A percentile compares a stretch with the other conserved stretches of the same genome.
phyloP scores from a whole-genome alignment of 2,797 vertebrate species.

The Micropoecilia bifurca region DNA sequence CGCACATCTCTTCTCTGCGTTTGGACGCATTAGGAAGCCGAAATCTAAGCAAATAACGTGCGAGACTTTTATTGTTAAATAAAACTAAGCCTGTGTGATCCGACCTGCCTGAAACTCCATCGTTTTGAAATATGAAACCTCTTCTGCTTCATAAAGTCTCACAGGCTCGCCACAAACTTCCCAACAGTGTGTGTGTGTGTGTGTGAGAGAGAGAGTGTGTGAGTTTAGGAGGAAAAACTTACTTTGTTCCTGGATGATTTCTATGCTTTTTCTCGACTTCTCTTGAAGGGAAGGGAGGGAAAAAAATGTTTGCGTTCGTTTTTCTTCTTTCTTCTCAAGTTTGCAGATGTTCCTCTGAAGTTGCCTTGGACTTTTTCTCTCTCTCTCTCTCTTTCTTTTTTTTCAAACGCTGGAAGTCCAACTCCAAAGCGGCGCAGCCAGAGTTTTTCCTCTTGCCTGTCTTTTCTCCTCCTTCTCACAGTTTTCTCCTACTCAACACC shows the following conservation, averaged over 20 bases:
- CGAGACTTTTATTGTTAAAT: slow-evolving; percentile 12
- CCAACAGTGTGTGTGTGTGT: neutral
- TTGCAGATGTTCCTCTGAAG: slow-evolving; percentile 77
- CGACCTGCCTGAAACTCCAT: slow-evolving; percentile 37
- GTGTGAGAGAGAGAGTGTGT: too few relatives aligned
- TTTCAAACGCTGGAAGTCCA: slow-evolving; percentile 74
- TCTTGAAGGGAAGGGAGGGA: slow-evolving; percentile 16
- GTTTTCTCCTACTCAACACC: slow-evolving; percentile 55
- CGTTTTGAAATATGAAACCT: slow-evolving; percentile 60
- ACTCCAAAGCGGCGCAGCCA: slow-evolving; percentile 78
- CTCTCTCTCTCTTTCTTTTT: slow-evolving; percentile 11
- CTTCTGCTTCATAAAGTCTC: slow-evolving; percentile 31
- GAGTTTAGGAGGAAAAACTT: slow-evolving; percentile 58
- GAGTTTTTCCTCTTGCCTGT: slow-evolving; percentile 70
- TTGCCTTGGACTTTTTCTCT: slow-evolving; percentile 59
- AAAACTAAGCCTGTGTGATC: neutral
- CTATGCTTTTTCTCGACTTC: slow-evolving; percentile 39
- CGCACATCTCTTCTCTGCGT: neutral
- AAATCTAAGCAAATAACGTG: neutral
- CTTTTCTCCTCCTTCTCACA: slow-evolving; percentile 72
- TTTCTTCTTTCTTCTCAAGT: slow-evolving; percentile 51
- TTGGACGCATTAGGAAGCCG: neutral
- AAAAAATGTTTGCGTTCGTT: slow-evolving; percentile 19
- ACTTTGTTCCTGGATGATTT: slow-evolving; percentile 67
- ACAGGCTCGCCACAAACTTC: slow-evolving; percentile 54